Base-by-base conservation (phyloP, 2,797 vertebrate genomes). In the Rhynchonycteris naso region DNA sequence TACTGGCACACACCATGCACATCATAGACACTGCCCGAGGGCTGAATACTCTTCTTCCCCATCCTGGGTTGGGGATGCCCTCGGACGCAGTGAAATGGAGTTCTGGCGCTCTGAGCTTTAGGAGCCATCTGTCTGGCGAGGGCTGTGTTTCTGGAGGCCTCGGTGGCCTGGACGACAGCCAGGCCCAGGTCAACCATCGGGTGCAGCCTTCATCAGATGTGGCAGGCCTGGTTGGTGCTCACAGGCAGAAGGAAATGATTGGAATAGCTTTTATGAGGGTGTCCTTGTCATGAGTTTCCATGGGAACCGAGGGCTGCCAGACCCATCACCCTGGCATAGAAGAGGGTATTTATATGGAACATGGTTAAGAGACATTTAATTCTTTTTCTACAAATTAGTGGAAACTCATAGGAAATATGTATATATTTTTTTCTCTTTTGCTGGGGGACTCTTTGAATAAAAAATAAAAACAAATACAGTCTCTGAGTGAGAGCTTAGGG, bases 21-120 rank as follows among this genome's bases (percentile, higher is more conserved):
- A 0, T 35, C 0, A 0, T 7, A 22, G 61, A 84, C 7, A 1
- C 19, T 4, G 3, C 47, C 63, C 13, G 5, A 24, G 26, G 19
- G 43, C 12, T 33, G 4, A 16, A 13, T 0, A 4, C 28, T 2
- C 0, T 30, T 26, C 54, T 71, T 28, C 22, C 10, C 38, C 76
- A 52, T 26, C 52, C 30, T 28, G 19, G 63, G 79, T 71, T 35
- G 15, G 54, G 58, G 66, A 14, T 19, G 15, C n/a, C 35, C 71
- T 3, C 1, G 0, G 26, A 38, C 54, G 19, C 24, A 3, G 14
- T 30, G 38, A 43, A 16, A 7, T 26, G 24, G 18, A 43, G 8
- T 28, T 84, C 58, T 7, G 26, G 82, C 22, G 58, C 38, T 76
- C 35, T 2, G 35, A 54, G 68, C 38, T 69, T 90, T 61, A 2